phyloP scores from a whole-genome alignment of 2,888 invertebrate species.

The Netelia inedita region DNA sequence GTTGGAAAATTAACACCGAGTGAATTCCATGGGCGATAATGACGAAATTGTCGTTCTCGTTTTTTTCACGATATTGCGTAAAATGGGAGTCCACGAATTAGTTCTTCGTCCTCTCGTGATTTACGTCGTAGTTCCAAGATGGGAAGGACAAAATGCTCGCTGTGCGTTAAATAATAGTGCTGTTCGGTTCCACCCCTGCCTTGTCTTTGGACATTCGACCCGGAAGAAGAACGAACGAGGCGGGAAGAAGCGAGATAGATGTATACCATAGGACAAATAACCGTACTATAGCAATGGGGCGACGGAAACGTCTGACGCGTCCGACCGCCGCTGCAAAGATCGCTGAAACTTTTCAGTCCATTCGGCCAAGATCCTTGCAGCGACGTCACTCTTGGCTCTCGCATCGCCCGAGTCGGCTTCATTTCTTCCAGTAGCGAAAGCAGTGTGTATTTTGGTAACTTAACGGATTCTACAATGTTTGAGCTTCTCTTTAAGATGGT shows the following conservation, averaged over 20 bases:
- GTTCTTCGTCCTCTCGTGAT: not conserved
- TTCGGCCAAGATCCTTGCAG: slow-evolving; percentile 36
- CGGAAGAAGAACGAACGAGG: not conserved
- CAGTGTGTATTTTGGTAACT: not conserved
- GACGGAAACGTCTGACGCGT: slow-evolving; percentile 22
- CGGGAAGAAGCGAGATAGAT: slow-evolving; percentile 16
- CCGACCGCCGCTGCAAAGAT: slow-evolving; percentile 19
- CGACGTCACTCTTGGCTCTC: slow-evolving; percentile 34
- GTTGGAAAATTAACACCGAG: slow-evolving; percentile 32
- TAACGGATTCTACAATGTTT: not conserved
- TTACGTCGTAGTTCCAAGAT: slow-evolving; percentile 26
- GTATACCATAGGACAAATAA: slow-evolving; percentile 37
- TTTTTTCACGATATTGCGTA: not conserved
- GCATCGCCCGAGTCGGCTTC: not conserved
- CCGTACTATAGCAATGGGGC: slow-evolving; percentile 18
- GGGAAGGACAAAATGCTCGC: slow-evolving; percentile 1
- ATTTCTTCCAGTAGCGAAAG: slow-evolving; percentile 3
- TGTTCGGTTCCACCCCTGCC: slow-evolving; percentile 27
- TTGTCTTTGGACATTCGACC: slow-evolving; percentile 28
- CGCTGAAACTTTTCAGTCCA: slow-evolving; percentile 46
- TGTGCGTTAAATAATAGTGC: slow-evolving; percentile 44
- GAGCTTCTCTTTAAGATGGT: slow-evolving; percentile 13
- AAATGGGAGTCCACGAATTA: slow-evolving; percentile 5
- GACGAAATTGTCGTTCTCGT: slow-evolving; percentile 37
- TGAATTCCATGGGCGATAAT: slow-evolving; percentile 14